phyloP scores from a whole-genome alignment of 37 sponge, comb jelly and placozoan species.

The Bolinopsis microptera region DNA sequence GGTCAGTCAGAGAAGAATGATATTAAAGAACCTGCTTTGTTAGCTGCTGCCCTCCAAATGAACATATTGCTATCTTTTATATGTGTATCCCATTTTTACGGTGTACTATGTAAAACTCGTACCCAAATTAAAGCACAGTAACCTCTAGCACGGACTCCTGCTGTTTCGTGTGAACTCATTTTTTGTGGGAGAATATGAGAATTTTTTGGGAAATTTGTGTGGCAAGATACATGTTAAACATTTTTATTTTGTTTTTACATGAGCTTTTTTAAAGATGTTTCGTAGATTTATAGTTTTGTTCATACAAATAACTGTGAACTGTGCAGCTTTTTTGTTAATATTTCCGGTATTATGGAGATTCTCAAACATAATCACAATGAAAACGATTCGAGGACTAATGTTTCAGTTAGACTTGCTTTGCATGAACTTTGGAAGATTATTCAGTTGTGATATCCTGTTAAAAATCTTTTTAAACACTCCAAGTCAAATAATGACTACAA shows the following conservation, averaged over 20 bases:
- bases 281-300: slow-evolving; percentile 47
- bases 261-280: slow-evolving; percentile 24
- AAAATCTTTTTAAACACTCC: no score
- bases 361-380: no score
- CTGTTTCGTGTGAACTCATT: not conserved
- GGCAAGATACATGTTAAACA: not conserved
- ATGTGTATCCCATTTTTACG: not conserved
- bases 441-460: no score
- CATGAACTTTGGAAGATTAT: no score
- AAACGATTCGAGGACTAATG: no score
- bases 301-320: not conserved
- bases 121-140: no score
- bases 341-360: no score
- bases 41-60: not conserved
- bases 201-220: not conserved
- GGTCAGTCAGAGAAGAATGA: not conserved
- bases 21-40: not conserved
- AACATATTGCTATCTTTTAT: not conserved
- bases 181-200: not conserved
- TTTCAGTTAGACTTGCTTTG: no score
- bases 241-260: slow-evolving; percentile 58
- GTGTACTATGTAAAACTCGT: not conserved
- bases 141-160: no score
- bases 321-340: not conserved
- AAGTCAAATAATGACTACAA: no score